phyloP scores from a whole-genome alignment of 2,113 vertebrate species.

The Apodemus sylvaticus region DNA sequence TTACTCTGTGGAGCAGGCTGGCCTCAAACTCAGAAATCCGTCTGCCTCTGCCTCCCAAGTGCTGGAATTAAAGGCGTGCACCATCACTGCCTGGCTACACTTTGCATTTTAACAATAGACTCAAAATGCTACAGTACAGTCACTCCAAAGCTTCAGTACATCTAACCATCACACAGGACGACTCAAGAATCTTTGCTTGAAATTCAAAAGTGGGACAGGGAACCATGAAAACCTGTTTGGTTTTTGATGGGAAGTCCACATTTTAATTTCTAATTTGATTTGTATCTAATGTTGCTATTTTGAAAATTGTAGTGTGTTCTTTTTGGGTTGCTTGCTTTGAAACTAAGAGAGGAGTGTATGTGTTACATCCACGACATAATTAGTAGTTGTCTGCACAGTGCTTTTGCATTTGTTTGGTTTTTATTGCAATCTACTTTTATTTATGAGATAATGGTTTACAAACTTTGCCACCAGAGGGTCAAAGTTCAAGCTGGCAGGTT shows the following conservation, averaged over 20 bases:
- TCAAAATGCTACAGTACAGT: background rate
- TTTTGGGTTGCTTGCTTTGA: constrained; percentile 35
- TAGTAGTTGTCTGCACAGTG: background rate
- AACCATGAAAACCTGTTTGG: background rate
- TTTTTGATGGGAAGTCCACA: background rate
- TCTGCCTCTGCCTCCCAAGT: too few relatives aligned
- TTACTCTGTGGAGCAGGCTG: too few relatives aligned
- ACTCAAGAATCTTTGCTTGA: background rate
- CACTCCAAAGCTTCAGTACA: background rate
- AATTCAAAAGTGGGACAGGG: background rate
- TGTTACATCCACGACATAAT: background rate
- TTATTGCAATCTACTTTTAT: background rate
- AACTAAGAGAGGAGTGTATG: constrained; percentile 20
- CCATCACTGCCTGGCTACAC: background rate
- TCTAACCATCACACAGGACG: background rate
- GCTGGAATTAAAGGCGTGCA: too few relatives aligned
- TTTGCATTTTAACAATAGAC: background rate
- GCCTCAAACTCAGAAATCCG: too few relatives aligned
- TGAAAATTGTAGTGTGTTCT: background rate
- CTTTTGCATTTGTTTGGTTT: constrained; percentile 5
- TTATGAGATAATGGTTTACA: background rate
- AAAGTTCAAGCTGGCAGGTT: background rate
- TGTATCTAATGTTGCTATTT: constrained; percentile 1
- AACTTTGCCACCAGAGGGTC: background rate
- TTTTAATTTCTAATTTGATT: background rate